Conservation (phyloP, 1,140 invertebrate species). For the Conus ventricosus region DNA sequence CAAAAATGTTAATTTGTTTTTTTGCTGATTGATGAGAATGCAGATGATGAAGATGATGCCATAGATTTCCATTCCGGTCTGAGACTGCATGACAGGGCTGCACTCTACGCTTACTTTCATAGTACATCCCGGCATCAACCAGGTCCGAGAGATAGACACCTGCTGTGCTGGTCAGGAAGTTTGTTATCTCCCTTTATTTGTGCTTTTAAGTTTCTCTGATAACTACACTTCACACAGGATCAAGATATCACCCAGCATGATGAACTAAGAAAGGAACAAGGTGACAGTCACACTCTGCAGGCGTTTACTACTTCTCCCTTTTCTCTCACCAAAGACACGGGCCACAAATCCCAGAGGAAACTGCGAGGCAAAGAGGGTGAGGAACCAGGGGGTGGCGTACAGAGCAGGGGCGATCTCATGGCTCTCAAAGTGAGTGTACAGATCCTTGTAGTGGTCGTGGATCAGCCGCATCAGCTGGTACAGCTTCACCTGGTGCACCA, state of each 20-base stretch:
- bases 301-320: no score
- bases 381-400: slow-evolving; percentile 96
- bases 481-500: slow-evolving; percentile 80
- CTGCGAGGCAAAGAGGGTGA: slow-evolving; percentile 96
- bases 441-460: slow-evolving; percentile 88
- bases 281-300: neutral
- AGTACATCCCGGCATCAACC: no score
- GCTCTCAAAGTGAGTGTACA: slow-evolving; percentile 92
- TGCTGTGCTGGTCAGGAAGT: no score
- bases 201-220: neutral
- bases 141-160: no score
- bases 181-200: no score
- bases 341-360: slow-evolving; percentile 97
- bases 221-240: neutral
- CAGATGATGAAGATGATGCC: no score
- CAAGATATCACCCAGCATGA: neutral
- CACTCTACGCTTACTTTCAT: no score
- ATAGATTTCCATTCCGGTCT: no score
- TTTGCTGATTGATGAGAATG: no score
- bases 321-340: slow-evolving; percentile 88
- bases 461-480: slow-evolving; percentile 95
- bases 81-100: no score
- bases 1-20: no score
- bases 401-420: slow-evolving; percentile 93
- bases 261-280: neutral